These are phyloP conservation scores for Dione vanillae DNA, from an alignment of 2,888 invertebrate species.

Conservation along the genomic window DNA sequence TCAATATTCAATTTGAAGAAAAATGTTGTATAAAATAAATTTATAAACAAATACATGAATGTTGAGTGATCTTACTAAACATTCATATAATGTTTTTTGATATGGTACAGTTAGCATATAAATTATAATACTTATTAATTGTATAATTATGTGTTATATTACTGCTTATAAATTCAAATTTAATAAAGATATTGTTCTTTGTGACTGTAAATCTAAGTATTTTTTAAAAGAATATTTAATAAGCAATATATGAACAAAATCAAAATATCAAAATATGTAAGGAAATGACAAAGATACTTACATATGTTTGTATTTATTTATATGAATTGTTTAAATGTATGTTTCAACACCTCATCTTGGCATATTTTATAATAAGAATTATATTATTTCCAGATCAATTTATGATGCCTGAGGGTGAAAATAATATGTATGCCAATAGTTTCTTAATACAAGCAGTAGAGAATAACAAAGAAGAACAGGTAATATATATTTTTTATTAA, in stretches of 20 bases:
- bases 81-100: not conserved
- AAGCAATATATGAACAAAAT: too few species aligned
- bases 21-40: too few species aligned
- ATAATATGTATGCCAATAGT: conserved; percentile 61
- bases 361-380: not conserved
- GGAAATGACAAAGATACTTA: too few species aligned
- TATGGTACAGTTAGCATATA: not conserved
- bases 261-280: too few species aligned
- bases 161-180: too few species aligned
- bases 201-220: not conserved
- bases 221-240: not conserved
- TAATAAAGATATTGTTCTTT: not conserved
- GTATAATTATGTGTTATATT: too few species aligned
- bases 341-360: not conserved
- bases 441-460: conserved; percentile 65
- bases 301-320: too few species aligned
- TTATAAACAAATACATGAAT: too few species aligned
- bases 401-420: conserved; percentile 58
- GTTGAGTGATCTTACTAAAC: not conserved
- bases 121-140: too few species aligned
- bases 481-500: conserved; percentile 45
- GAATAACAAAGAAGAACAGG: conserved; percentile 56
- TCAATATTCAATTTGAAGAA: too few species aligned
- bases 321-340: too few species aligned
- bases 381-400: conserved; percentile 64